Evolutionary conservation across 2,888 invertebrate species (phyloP), one percentile per base, ranked within the genome.

Genomic region (Mythimna impura): DNA sequence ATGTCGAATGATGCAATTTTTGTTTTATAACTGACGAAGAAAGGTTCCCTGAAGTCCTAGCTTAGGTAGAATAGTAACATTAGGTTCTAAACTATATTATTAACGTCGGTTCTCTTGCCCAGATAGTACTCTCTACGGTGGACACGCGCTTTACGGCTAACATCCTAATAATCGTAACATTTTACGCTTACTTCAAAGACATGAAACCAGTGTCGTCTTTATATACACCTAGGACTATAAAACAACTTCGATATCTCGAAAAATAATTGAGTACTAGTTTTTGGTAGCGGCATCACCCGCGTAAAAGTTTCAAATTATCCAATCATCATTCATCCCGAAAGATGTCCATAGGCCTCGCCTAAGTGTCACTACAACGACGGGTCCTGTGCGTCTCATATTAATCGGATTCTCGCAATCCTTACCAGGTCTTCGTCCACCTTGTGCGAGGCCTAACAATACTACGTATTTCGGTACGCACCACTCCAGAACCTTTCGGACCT

Each of bases 151-250:
- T 47, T 47, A 47, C 17, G 47, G 47, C 60, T 78, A 73, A 79
- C 47, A 43, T 40, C 40, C 40, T 61, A 66, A 73, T 77, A 77
- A 64, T 55, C 80, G 74, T 78, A 67, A 78, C 60, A 67, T 73
- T 67, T 67, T 58, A 63, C 43, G 63, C 66, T 66, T 20, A 63
- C 17, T 36, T 66, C 36, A 8, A 40, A 79, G 9, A 58, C 63
- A 54, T 58, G 25, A 57, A 20, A 65, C 65, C 62, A 66, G 54
- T 60, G 20, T 40, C 10, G 20, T 34, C 50, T 78, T 52, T 34
- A 66, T 12, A 58, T 34, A 54, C 7, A 60, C 12, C 12, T 25
- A 65, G 47, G 2, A 61, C 22, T 61, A 10, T 58, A 36, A 52
- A 36, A 55, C n/a, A 9, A 43, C 12, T 25, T 3, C 36, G 17